Evolutionary conservation across 1,140 invertebrate species (phyloP).

Genomic region (Anastatus disparis): DNA sequence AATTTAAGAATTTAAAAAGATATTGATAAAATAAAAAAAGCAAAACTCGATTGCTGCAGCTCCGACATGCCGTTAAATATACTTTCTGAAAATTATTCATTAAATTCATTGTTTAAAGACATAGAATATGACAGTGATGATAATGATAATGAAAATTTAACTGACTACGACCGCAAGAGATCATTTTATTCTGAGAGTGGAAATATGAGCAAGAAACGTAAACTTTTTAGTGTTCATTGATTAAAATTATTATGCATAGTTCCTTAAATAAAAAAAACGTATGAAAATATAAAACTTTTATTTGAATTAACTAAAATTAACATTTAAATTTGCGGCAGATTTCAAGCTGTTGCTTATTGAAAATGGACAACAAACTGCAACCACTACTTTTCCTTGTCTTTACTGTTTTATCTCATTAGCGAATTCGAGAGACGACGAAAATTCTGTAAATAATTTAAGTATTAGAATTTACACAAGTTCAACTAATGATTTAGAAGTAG

Average conservation of each 20-base stretch:
- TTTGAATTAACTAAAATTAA: too few species aligned
- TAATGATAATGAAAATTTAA: neutral
- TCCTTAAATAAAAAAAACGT: too few species aligned
- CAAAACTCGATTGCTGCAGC: too few species aligned
- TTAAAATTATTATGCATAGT: slow-evolving; percentile 31
- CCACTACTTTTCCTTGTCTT: slow-evolving; percentile 10
- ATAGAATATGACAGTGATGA: too few species aligned
- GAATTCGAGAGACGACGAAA: neutral
- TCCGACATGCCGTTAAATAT: too few species aligned
- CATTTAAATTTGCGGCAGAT: slow-evolving; percentile 20
- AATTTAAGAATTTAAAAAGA: too few species aligned
- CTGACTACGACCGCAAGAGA: neutral
- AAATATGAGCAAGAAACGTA: neutral
- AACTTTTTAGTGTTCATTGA: slow-evolving; percentile 5
- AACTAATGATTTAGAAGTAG: neutral
- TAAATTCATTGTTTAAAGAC: neutral
- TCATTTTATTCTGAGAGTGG: neutral
- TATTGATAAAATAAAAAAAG: too few species aligned
- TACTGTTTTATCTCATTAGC: slow-evolving; percentile 12
- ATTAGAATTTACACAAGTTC: neutral
- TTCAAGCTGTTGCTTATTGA: slow-evolving; percentile 29
- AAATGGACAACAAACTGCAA: slow-evolving; percentile 32
- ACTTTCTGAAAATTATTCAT: neutral
- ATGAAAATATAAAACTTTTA: slow-evolving; percentile 23
- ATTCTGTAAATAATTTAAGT: neutral